Evolutionary conservation across 1,140 invertebrate genomes (phyloP).

Genomic region (Brachionus plicatilis): DNA sequence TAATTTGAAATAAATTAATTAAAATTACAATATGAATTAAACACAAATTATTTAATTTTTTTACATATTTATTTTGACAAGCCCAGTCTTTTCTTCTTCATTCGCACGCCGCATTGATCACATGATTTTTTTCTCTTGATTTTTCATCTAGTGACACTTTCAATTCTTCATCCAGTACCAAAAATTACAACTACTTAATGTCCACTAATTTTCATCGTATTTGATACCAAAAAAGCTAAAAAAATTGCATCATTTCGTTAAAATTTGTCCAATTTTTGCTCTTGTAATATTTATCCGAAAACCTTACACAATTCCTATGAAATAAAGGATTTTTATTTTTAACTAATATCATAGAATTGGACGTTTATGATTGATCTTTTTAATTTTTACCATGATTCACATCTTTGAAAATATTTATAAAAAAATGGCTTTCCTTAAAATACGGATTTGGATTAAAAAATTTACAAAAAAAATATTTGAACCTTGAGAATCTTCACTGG

Average conservation of each 20-base stretch:
- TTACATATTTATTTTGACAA: not conserved
- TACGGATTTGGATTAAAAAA: no score
- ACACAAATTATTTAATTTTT: no score
- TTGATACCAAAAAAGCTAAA: not conserved
- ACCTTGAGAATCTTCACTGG: no score
- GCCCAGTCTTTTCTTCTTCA: not conserved
- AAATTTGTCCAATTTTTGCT: not conserved
- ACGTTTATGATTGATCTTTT: no score
- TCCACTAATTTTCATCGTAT: not conserved
- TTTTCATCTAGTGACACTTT: not conserved
- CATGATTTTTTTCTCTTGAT: no score
- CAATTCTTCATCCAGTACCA: not conserved
- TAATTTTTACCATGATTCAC: no score
- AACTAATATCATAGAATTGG: no score
- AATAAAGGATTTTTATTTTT: no score
- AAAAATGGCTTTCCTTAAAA: no score
- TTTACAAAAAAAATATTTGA: no score
- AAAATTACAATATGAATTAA: not conserved
- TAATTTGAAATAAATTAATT: not conserved
- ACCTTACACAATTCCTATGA: no score
- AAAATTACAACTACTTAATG: not conserved
- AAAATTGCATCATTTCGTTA: not conserved
- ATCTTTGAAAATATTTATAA: no score
- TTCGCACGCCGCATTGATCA: not conserved
- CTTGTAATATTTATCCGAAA: not conserved